Evolutionary conservation across 2,113 vertebrate species (phyloP), one percentile per base, ranked within the genome.

Genomic region (Oceanites oceanicus): DNA sequence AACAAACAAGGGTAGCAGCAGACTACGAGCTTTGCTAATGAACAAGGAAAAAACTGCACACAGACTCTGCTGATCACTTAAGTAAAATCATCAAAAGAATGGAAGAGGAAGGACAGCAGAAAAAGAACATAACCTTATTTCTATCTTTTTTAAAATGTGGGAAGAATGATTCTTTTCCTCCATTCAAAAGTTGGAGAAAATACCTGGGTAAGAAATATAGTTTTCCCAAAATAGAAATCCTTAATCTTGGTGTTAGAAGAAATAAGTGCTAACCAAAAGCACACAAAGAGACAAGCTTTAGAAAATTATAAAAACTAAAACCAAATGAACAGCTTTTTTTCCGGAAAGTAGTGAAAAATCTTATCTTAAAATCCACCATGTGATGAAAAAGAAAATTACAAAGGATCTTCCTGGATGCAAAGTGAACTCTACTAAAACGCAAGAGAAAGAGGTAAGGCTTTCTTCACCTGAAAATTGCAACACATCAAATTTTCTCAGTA

Each of bases 391-490:
- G 49, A 85, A 94, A 79, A 72, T 59, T 21, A 90, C 42, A 71
- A 55, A 62, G 38, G 59, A 93, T 55, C 26, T 53, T 81, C 84
- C 87, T 72, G 91, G 89, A 93, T 25, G 36, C 18, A 53, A 86
- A 72, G 61, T 40, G 45, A 83, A 71, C 75, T 92, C 82, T 65
- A 91, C 95, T 79, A 91, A 92, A 87, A 63, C 13, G 86, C 88
- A 88, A 36, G 47, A 94, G 78, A 93, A 85, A 86, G 80, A 97
- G 96, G 96, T 97, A 97, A 97, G 96, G 21, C 29, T 65, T 83
- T 91, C 36, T 87, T 87, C 83, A 83, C 81, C 80, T 74, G 80
- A 82, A 84, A 89, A 90, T 4, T 86, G 53, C 65, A 87, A 89
- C 32, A 45, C 14, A 52, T 47, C 38, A 49, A 30, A 68, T 89